These are phyloP conservation scores for Rhagophthalmus giganteus DNA, from an alignment of 2,888 invertebrate species.

Conservation along the genomic window DNA sequence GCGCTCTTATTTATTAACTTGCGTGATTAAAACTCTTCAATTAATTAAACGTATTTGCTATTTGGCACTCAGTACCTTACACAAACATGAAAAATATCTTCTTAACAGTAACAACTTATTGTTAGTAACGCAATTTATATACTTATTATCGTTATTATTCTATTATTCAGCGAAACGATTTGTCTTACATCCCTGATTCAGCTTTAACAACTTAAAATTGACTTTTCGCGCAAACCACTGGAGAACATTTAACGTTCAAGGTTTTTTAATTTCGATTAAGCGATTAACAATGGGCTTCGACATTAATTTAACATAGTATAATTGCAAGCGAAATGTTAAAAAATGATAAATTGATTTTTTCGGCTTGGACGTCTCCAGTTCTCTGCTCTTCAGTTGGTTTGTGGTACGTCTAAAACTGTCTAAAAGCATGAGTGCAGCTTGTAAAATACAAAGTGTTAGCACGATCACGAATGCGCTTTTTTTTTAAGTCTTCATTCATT, in stretches of 20 bases:
- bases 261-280: background rate
- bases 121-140: too few relatives aligned
- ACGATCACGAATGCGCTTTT: constrained; percentile 10
- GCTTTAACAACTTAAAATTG: constrained; percentile 11
- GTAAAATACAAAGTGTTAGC: constrained; percentile 7
- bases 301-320: background rate
- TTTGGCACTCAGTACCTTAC: constrained; percentile 30
- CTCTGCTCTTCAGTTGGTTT: constrained; percentile 1
- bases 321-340: constrained; percentile 3
- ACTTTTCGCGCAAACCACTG: background rate
- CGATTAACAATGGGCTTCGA: background rate
- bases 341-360: too few relatives aligned
- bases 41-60: constrained; percentile 23
- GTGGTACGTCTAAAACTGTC: background rate
- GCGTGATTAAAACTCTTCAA: constrained; percentile 16
- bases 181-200: constrained; percentile 27
- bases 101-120: constrained; percentile 29
- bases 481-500: background rate
- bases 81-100: constrained; percentile 23
- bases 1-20: constrained; percentile 21
- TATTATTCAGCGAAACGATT: constrained; percentile 20
- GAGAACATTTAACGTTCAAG: constrained; percentile 5
- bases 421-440: constrained; percentile 7
- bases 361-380: constrained; percentile 9
- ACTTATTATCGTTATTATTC: constrained; percentile 2